Evolutionary conservation across 1,140 invertebrate genomes (phyloP).

Genomic region (Eumeta japonica): DNA sequence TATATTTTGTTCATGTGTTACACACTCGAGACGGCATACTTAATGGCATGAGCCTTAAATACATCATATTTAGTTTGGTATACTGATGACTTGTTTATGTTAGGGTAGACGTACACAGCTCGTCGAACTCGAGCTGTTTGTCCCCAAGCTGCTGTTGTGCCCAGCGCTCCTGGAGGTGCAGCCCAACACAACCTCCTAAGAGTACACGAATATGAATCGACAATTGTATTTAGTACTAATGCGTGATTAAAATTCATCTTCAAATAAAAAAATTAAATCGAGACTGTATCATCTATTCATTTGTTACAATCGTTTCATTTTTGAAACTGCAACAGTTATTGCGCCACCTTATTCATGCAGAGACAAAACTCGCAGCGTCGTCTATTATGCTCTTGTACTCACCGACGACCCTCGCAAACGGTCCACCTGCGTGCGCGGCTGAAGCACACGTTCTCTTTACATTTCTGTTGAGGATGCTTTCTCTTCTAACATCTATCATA

Average conservation of each 20-base stretch:
- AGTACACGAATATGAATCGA: slow-evolving; percentile 5
- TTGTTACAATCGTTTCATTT: neutral
- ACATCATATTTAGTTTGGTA: too few species aligned
- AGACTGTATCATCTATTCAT: neutral
- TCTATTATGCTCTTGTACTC: slow-evolving; percentile 74
- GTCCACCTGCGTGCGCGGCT: slow-evolving; percentile 58
- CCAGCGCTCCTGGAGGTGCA: slow-evolving; percentile 71
- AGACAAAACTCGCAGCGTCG: slow-evolving; percentile 69
- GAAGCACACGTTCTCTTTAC: slow-evolving; percentile 22
- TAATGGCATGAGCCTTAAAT: too few species aligned
- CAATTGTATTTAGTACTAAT: too few species aligned
- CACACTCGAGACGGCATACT: too few species aligned
- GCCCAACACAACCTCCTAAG: slow-evolving; percentile 67
- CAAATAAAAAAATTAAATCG: neutral
- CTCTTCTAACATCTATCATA: too few species aligned
- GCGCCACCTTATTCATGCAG: neutral
- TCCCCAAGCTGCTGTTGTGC: slow-evolving; percentile 60
- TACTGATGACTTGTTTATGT: slow-evolving; percentile 44
- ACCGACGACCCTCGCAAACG: slow-evolving; percentile 64
- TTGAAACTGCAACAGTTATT: neutral
- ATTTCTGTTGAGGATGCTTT: too few species aligned
- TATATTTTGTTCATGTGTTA: too few species aligned
- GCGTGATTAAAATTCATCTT: neutral
- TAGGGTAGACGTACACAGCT: slow-evolving; percentile 48
- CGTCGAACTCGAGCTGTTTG: slow-evolving; percentile 63